Evolutionary conservation across 2,888 invertebrate genomes (phyloP).

Genomic region (Meiosimyza decipiens): DNA sequence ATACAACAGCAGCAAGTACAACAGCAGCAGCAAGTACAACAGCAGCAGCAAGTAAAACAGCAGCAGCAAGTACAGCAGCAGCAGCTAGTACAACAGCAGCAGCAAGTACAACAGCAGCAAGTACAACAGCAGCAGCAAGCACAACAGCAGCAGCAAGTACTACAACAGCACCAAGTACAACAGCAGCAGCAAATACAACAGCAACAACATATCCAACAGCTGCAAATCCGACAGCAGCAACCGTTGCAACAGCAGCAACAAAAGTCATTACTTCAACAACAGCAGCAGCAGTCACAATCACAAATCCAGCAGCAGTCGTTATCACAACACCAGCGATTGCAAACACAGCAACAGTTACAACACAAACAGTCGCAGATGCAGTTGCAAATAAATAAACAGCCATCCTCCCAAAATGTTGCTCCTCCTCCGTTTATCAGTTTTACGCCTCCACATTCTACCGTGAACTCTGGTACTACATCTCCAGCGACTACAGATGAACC

Average conservation of each 20-base stretch:
- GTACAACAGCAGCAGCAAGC: conserved; percentile 38
- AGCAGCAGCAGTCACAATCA: conserved; percentile 42
- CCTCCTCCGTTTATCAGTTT: conserved; percentile 41
- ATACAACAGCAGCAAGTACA: conserved; percentile 35
- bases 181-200: conserved; percentile 37
- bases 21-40: conserved; percentile 31
- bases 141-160: conserved; percentile 43
- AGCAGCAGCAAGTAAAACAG: conserved; percentile 37
- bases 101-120: conserved; percentile 38
- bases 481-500: conserved; percentile 73
- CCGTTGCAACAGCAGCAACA: conserved; percentile 34
- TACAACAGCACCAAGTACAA: conserved; percentile 37
- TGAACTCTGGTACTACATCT: conserved; percentile 28
- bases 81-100: conserved; percentile 6
- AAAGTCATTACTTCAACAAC: conserved; percentile 32
- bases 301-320: conserved; percentile 36
- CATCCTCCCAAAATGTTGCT: background rate
- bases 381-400: conserved; percentile 11
- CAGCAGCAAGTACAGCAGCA: conserved; percentile 31
- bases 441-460: conserved; percentile 40
- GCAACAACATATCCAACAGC: conserved; percentile 40
- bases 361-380: conserved; percentile 37
- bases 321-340: conserved; percentile 42
- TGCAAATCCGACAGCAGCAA: conserved; percentile 35
- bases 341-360: conserved; percentile 41